Evolutionary conservation across 2,888 invertebrate species (phyloP).

Genomic region (Operophtera brumata): DNA sequence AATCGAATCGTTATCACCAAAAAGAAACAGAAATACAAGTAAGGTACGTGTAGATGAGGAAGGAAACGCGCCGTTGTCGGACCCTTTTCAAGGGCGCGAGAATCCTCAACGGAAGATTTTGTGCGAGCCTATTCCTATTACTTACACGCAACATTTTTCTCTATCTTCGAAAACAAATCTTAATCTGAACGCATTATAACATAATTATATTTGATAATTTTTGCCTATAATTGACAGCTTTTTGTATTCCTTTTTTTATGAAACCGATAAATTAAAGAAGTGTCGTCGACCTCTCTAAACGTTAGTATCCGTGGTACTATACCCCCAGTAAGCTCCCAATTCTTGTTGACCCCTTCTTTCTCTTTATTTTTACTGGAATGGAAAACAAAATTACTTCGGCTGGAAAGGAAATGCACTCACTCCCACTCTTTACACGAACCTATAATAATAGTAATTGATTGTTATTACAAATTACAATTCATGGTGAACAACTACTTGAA

Average conservation of each 20-base stretch:
- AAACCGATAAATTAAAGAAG: slow-evolving; percentile 35
- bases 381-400: neutral
- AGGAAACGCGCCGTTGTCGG: slow-evolving; percentile 45
- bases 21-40: slow-evolving; percentile 32
- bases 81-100: slow-evolving; percentile 51
- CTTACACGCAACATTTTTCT: slow-evolving; percentile 20
- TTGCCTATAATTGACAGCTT: slow-evolving; percentile 27
- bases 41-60: slow-evolving; percentile 37
- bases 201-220: slow-evolving; percentile 17
- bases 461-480: too few relatives aligned
- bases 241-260: slow-evolving; percentile 38
- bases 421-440: too few relatives aligned
- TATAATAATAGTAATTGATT: too few relatives aligned
- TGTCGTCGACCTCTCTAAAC: slow-evolving; percentile 35
- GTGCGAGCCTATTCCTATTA: slow-evolving; percentile 33
- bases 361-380: neutral
- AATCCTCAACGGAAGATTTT: slow-evolving; percentile 43
- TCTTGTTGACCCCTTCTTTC: slow-evolving; percentile 28
- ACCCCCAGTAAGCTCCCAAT: slow-evolving; percentile 34
- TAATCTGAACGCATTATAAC: slow-evolving; percentile 16
- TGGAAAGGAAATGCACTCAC: too few relatives aligned
- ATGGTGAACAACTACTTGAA: too few relatives aligned
- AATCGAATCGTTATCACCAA: slow-evolving; percentile 36
- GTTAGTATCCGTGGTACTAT: too few relatives aligned
- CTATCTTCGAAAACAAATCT: slow-evolving; percentile 7